phyloP scores from a whole-genome alignment of 2,888 invertebrate genomes.

The Nephrocerus scutellatus region DNA sequence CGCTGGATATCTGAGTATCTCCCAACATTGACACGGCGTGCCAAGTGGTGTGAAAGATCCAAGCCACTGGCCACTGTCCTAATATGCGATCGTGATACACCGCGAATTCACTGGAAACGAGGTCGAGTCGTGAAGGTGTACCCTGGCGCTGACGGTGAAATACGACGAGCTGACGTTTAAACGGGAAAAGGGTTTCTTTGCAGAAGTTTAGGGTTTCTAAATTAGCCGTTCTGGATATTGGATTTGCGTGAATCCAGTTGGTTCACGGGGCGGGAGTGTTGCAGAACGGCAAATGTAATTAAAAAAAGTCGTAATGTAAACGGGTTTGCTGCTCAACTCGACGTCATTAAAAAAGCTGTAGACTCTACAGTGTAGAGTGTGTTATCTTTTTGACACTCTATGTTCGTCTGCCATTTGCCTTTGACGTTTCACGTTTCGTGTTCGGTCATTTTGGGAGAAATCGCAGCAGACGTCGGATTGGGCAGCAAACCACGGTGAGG shows the following conservation, averaged over 20 bases:
- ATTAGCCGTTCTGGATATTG: conserved; percentile 43
- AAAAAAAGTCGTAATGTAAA: no score
- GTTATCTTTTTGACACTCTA: no score
- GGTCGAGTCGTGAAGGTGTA: conserved; percentile 20
- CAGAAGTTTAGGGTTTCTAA: conserved; percentile 20
- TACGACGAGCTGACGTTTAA: conserved; percentile 20
- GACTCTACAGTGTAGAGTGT: no score
- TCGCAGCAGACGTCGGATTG: no score
- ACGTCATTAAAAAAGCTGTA: no score
- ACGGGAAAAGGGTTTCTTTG: conserved; percentile 20
- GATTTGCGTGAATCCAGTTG: no score
- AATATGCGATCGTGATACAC: conserved; percentile 18
- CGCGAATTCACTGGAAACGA: conserved; percentile 19
- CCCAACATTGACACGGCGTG: conserved; percentile 10
- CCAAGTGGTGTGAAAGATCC: conserved; percentile 8
- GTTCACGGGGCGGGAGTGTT: conserved; percentile 8
- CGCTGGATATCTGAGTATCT: conserved; percentile 12
- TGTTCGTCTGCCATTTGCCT: no score
- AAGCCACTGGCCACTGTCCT: conserved; percentile 7
- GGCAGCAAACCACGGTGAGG: no score
- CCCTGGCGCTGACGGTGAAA: conserved; percentile 21
- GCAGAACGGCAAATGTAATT: conserved; percentile 5
- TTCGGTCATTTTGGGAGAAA: no score
- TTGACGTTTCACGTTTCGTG: no score
- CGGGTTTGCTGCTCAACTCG: no score